Evolutionary conservation across 2,113 vertebrate species (phyloP).

Genomic region (Hydrochoerus hydrochaeris): DNA sequence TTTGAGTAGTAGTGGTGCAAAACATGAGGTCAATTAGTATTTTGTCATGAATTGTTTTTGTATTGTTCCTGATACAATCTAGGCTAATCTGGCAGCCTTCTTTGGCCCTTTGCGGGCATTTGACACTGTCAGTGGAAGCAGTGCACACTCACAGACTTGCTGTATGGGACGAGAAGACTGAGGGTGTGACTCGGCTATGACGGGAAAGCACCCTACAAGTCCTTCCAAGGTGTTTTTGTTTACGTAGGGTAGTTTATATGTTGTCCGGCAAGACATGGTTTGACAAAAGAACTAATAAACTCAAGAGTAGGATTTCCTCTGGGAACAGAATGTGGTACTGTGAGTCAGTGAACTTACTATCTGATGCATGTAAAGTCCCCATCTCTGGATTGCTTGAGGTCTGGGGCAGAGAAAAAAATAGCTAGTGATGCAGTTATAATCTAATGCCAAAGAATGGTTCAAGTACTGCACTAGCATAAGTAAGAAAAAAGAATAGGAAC

Average conservation of each 20-base stretch:
- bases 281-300: conserved; percentile 7
- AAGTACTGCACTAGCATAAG: neutral
- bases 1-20: neutral
- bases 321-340: neutral
- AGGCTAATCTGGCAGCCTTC: neutral
- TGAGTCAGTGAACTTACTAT: neutral
- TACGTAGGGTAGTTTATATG: neutral
- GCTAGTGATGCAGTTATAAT: conserved; percentile 40
- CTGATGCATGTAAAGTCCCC: neutral
- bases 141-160: neutral
- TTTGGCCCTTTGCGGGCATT: conserved; percentile 48
- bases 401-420: conserved; percentile 2
- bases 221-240: conserved; percentile 54
- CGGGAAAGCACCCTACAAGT: neutral
- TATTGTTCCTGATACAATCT: conserved; percentile 42
- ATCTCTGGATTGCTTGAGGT: conserved; percentile 25
- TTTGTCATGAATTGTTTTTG: conserved; percentile 42
- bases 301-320: conserved; percentile 26
- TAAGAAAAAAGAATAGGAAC: neutral
- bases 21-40: conserved; percentile 34
- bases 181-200: neutral
- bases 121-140: conserved; percentile 33
- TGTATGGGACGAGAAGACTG: neutral
- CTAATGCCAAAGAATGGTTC: neutral
- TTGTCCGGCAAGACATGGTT: conserved; percentile 39